phyloP scores from a whole-genome alignment of 2,797 vertebrate genomes.

The Hirundo rustica region DNA sequence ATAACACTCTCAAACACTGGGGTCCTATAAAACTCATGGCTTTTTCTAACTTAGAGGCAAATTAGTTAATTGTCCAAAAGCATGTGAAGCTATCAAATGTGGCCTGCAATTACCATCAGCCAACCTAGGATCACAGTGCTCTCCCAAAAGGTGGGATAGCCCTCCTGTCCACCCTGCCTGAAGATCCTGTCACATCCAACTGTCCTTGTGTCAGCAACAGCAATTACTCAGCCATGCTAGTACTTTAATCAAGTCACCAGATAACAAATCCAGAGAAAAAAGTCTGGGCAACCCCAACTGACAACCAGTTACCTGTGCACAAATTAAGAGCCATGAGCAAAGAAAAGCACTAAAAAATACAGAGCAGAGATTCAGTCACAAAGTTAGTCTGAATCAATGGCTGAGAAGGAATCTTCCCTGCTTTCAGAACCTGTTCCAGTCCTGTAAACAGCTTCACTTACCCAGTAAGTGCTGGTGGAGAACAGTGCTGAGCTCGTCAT shows the following conservation, averaged over 20 bases:
- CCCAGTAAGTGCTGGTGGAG: conserved; percentile 91
- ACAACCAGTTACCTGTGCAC: background rate
- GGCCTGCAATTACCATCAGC: background rate
- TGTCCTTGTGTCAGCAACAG: background rate
- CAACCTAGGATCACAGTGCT: background rate
- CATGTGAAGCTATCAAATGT: background rate
- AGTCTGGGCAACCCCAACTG: background rate
- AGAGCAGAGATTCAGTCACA: background rate
- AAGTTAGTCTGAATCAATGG: background rate
- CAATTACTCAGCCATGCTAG: background rate
- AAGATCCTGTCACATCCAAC: background rate
- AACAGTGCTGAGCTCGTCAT: conserved; percentile 88
- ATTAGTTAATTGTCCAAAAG: background rate
- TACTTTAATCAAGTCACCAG: background rate
- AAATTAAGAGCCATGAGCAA: background rate
- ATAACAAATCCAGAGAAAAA: background rate
- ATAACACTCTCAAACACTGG: background rate
- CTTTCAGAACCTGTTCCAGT: background rate
- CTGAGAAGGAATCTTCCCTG: background rate
- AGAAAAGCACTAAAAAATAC: background rate
- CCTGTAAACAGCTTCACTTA: conserved; percentile 46
- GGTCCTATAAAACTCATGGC: accelerated
- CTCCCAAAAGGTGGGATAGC: background rate
- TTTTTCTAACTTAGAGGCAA: background rate
- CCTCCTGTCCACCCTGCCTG: background rate